Percentiles rank a stretch among this genome's conserved stretches.
Evolutionary conservation across 1,140 invertebrate species (phyloP).

Genomic region (Trinorchestia longiramus): DNA sequence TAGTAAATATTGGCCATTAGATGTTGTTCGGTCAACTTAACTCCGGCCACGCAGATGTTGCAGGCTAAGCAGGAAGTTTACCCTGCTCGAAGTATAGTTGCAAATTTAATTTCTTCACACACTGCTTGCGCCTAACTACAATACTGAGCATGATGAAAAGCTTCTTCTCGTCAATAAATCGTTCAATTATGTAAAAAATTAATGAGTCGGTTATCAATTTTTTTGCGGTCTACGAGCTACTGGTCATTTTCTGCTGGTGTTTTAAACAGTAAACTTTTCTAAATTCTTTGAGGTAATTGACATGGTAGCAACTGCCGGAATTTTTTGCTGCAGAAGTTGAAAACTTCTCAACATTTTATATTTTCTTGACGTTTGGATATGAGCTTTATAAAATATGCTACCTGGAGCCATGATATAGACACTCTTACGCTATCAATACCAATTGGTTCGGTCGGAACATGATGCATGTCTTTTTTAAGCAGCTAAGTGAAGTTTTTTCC

Average conservation of each 20-base stretch:
- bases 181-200: background rate
- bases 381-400: background rate
- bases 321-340: background rate
- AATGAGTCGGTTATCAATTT: background rate
- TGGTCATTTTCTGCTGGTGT: background rate
- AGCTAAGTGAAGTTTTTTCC: background rate
- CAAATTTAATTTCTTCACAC: too few relatives aligned
- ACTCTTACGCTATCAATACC: background rate
- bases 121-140: too few relatives aligned
- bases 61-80: too few relatives aligned
- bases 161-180: background rate
- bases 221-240: background rate
- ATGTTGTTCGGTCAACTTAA: too few relatives aligned
- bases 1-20: too few relatives aligned
- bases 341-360: background rate
- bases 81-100: too few relatives aligned
- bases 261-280: background rate
- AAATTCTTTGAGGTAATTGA: background rate
- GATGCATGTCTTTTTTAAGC: background rate
- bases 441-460: too few relatives aligned
- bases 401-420: background rate
- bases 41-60: too few relatives aligned
- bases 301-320: background rate
- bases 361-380: background rate
- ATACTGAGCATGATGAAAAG: background rate